Evolutionary conservation across 2,888 invertebrate genomes (phyloP), one percentile per base, ranked within the genome.

Genomic region (Ypsolopha sequella): DNA sequence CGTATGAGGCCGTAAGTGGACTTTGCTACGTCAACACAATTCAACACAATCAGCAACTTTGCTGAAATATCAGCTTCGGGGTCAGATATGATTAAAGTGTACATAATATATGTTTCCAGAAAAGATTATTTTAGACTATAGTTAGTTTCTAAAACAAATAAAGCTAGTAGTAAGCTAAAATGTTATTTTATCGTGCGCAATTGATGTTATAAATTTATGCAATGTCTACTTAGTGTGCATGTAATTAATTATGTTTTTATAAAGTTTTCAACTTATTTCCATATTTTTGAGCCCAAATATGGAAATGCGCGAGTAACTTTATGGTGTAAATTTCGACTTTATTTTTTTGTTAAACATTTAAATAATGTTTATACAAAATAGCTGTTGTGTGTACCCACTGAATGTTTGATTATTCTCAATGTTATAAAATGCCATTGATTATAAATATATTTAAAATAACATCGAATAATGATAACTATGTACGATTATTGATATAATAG

Each of bases 281-380:
- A 59, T 64, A 61, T 64, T 62, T 59, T 50, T 62, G 65, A 65
- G 65, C 65, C 65, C 65, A 58, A 63, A 63, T 63, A 62, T 59
- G 61, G 57, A 56, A 59, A 55, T 55, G 53, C 56, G 56, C 58
- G 55, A 50, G 24, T 48, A 48, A 51, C 24, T 52, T 47, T 14
- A 48, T 10, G 33, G 43, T 51, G 41, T 49, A 39, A 39, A 24
- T 24, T 24, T 3, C 24, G 24, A 24, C 24, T 24, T 39, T 11
- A 39, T 39, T 6, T 10, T 39, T 10, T 39, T 10, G 1, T 39
- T 10, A 11, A 9, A 39, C 8, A 38, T 10, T 39, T 1, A 39
- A 6, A 39, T 9, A 39, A 39, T 10, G 39, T 39, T 11, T 39
- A 11, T 39, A 9, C 6, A 39, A 11, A 39, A 10, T 11, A 11